Base-by-base conservation (phyloP, 1,140 invertebrate species). In the Brachionus rotundiformis region DNA sequence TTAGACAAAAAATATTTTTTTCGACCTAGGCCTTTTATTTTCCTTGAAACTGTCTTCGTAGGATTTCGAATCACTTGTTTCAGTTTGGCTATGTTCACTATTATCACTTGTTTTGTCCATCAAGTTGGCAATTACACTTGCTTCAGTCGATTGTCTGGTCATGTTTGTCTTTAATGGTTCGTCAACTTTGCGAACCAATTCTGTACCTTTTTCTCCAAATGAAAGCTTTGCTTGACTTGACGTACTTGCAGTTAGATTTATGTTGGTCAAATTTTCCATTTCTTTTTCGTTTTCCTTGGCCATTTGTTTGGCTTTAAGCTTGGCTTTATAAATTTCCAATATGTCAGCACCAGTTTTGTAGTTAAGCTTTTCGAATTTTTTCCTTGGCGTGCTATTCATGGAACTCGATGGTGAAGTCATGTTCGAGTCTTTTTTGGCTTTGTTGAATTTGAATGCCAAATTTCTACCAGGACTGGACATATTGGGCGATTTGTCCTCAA, bases 341-440 rank as follows among this genome's bases (percentile, higher is more conserved):
- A 79, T 79, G 13, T 79, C 47, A 79, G 54, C 47, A 7, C 76
- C 76, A 79, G 8, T 54, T 25, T 79, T 31, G 31, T 79, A 54
- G 13, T 79, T 63, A 3, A 79, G 25, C 44, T 63, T 54, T 54
- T 79, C 76, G 47, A 79, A 63, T 39, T 79, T 79, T 63, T 79
- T 79, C 33, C 76, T 54, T 3, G 76, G 76, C n/a, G 76, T 54
- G 16, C 44, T 39, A 39, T 79, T 79, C 36, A 44, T 23, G 19
- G 76, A 79, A 33, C n/a, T 25, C 1, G 47, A 36, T 79, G 76
- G 11, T 16, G 76, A 63, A 79, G 47, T 63, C 16, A 23, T n/a
- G 13, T 1, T 11, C 8, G 16, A 27, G 19, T 79, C 76, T 36
- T 59, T 54, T 79, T 79, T 79, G 3, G 41, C 16, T 3, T 59